Conservation (phyloP, 2,113 vertebrate species). For the Nymphicus hollandicus region DNA sequence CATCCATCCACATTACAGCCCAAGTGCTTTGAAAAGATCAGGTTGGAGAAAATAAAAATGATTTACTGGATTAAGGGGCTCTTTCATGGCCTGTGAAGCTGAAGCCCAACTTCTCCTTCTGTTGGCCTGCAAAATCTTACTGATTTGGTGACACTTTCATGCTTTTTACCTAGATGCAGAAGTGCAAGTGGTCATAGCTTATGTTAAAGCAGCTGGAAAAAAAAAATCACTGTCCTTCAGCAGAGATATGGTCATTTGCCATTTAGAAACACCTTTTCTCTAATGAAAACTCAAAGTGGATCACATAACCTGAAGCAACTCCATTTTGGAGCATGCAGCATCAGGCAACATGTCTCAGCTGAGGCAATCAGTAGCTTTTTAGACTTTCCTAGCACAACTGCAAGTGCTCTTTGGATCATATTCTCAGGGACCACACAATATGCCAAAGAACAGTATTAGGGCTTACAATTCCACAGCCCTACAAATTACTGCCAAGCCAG, state of each 20-base stretch:
- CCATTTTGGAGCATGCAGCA: background rate
- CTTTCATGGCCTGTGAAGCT: background rate
- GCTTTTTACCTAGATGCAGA: background rate
- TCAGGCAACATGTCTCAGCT: background rate
- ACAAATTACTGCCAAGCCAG: background rate
- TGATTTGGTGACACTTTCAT: background rate
- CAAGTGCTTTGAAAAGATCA: background rate
- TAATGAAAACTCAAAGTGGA: background rate
- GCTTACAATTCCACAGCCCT: background rate
- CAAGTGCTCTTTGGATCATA: background rate
- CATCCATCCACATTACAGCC: background rate
- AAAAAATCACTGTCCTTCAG: background rate
- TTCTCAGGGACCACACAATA: background rate
- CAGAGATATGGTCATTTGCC: background rate
- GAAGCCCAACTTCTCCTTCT: background rate
- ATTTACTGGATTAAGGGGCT: background rate
- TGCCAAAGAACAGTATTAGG: background rate
- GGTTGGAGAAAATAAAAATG: background rate
- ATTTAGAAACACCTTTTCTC: background rate
- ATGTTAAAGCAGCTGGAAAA: background rate
- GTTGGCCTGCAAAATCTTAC: background rate
- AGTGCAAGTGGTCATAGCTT: background rate
- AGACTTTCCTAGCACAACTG: background rate
- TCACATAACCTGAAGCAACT: background rate
- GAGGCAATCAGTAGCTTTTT: background rate